These are phyloP conservation scores for Anorthoa munda DNA, from an alignment of 2,888 invertebrate species.

Conservation along the genomic window DNA sequence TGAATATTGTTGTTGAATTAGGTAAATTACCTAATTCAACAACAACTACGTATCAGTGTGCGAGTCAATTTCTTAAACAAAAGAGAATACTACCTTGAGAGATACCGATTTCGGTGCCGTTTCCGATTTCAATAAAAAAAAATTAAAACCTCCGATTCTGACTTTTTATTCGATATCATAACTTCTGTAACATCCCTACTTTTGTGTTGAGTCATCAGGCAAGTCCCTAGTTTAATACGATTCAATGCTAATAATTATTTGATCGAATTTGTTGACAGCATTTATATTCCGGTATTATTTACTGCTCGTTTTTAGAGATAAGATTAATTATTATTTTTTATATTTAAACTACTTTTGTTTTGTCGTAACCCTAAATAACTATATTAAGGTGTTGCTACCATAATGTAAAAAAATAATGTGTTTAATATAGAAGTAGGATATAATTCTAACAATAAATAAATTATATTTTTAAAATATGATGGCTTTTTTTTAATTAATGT, in stretches of 20 bases:
- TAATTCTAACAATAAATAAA: slow-evolving; percentile 20
- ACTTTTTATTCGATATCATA: too few species aligned
- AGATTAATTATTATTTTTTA: slow-evolving; percentile 15
- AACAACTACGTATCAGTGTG: too few species aligned
- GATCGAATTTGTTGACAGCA: slow-evolving; percentile 19
- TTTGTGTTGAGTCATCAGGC: too few species aligned
- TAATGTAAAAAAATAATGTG: neutral
- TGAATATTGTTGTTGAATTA: too few species aligned
- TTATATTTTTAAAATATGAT: slow-evolving; percentile 5
- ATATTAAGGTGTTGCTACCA: neutral
- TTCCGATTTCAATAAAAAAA: too few species aligned
- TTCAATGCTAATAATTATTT: neutral
- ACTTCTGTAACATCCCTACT: too few species aligned
- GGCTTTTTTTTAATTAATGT: slow-evolving; percentile 13
- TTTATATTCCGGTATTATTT: slow-evolving; percentile 50
- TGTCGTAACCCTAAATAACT: neutral
- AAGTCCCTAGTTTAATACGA: too few species aligned
- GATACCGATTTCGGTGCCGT: too few species aligned
- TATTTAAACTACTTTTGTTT: neutral
- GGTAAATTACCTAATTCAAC: too few species aligned
- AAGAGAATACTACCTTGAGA: too few species aligned
- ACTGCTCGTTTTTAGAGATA: slow-evolving; percentile 30
- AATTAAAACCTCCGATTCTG: too few species aligned
- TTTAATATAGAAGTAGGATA: slow-evolving; percentile 1
- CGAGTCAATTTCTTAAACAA: too few species aligned